Base-by-base conservation (phyloP, 2,888 invertebrate genomes). In the Heliconius hortense region DNA sequence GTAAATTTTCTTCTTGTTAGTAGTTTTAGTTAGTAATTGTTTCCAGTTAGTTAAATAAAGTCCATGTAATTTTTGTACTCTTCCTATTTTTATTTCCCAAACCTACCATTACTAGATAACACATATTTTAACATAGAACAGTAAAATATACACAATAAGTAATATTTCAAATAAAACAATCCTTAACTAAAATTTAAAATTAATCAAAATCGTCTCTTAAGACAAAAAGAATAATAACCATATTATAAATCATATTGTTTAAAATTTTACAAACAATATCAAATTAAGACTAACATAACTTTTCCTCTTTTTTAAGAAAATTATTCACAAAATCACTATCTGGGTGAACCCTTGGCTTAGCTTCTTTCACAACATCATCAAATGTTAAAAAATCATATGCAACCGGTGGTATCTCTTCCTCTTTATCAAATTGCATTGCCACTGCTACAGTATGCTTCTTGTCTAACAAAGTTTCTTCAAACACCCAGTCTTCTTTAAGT, bases 381-480 rank as follows among this genome's bases (percentile, higher is more conserved):
- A 96, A 96, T 56, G 87, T 89, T 35, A 97, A 82, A 80, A 94
- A 88, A 75, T 90, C 87, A 87, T 96, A 97, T 15, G 84, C 79
- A 31, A 82, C 80, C 35, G 86, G 81, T 67, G 80, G 72, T 53
- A 82, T 77, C 21, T 83, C 80, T 2, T 73, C 62, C 72, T 80
- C 84, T 82, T 83, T 89, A 83, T 82, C 90, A 35, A 80, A 77
- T 74, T 86, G 88, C 74, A 95, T 87, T 24, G 97, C 97, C 39
- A 98, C 97, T 28, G 97, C 96, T 28, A 97, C 96, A 85, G 97
- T 96, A 90, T 98, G 97, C 73, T 95, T 92, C 0, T 95, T 93
- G 88, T 97, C 96, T 66, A 98, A 82, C 80, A 97, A 90, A 60
- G 96, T 96, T 90, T 99, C 99, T 85, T 98, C 97, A 92, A 99